phyloP scores from a whole-genome alignment of 2,113 vertebrate species.

The Hemiprocne comata region DNA sequence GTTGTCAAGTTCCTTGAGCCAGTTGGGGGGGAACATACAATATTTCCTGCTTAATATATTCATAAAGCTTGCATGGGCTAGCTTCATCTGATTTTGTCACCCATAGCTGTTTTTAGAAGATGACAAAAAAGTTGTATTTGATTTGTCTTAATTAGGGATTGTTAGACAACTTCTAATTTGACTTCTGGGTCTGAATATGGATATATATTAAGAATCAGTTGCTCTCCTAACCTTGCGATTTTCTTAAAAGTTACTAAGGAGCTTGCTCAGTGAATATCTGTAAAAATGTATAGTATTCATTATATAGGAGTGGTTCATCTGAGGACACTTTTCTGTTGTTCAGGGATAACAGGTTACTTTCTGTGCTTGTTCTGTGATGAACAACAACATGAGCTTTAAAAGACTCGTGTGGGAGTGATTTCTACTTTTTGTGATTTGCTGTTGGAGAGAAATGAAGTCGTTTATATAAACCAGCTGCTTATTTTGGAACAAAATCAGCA shows the following conservation, averaged over 20 bases:
- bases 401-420: conserved; percentile 11
- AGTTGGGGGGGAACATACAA: background rate
- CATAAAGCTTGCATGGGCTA: background rate
- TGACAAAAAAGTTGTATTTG: background rate
- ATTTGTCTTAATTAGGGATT: background rate
- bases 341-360: conserved; percentile 23
- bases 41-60: background rate
- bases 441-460: conserved; percentile 30
- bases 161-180: background rate
- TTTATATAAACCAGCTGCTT: conserved; percentile 55
- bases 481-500: conserved; percentile 45
- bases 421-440: conserved; percentile 14
- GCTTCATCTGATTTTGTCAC: background rate
- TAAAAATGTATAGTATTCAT: background rate
- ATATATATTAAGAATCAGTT: background rate
- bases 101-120: background rate
- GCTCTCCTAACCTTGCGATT: background rate
- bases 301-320: background rate
- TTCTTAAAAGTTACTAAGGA: background rate
- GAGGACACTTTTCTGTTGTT: background rate
- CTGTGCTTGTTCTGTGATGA: background rate
- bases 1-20: background rate
- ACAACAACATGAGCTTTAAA: background rate
- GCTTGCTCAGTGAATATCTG: background rate
- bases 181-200: background rate